phyloP scores from a whole-genome alignment of 2,113 vertebrate species.

The Thunnus maccoyii region DNA sequence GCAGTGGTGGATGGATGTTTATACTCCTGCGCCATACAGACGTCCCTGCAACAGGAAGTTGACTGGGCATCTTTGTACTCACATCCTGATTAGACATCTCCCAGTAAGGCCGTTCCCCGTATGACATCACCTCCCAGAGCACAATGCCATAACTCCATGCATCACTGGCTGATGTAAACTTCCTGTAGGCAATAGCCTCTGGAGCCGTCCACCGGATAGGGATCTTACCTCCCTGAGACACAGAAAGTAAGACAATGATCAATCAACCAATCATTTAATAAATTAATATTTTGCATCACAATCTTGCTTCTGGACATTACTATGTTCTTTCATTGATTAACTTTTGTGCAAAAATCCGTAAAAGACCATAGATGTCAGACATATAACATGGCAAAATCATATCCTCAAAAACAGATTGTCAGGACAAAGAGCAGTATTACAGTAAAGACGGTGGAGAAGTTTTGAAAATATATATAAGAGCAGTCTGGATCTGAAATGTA shows the following conservation, averaged over 20 bases:
- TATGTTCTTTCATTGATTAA: background rate
- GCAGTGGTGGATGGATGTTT: constrained; percentile 43
- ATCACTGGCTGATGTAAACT: constrained; percentile 97
- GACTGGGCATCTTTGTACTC: constrained; percentile 79
- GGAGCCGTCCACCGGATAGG: constrained; percentile 98
- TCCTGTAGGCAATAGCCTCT: constrained; percentile 97
- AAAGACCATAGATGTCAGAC: background rate
- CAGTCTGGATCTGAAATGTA: background rate
- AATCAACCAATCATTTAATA: background rate
- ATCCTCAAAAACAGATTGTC: background rate
- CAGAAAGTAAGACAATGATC: background rate
- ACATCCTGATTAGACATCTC: constrained; percentile 99
- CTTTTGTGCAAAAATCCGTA: background rate
- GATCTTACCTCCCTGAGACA: constrained; percentile 94
- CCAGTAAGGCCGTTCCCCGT: constrained; percentile 98
- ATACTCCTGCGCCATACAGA: background rate
- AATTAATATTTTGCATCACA: background rate
- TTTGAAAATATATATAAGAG: background rate
- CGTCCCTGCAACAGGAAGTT: background rate
- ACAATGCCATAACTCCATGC: constrained; percentile 99
- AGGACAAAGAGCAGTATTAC: background rate
- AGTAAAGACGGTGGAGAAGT: no score
- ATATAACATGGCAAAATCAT: background rate
- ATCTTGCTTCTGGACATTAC: background rate
- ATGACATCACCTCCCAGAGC: constrained; percentile 99